Evolutionary conservation across 1,140 invertebrate species (phyloP).

Genomic region (Ooceraea biroi): DNA sequence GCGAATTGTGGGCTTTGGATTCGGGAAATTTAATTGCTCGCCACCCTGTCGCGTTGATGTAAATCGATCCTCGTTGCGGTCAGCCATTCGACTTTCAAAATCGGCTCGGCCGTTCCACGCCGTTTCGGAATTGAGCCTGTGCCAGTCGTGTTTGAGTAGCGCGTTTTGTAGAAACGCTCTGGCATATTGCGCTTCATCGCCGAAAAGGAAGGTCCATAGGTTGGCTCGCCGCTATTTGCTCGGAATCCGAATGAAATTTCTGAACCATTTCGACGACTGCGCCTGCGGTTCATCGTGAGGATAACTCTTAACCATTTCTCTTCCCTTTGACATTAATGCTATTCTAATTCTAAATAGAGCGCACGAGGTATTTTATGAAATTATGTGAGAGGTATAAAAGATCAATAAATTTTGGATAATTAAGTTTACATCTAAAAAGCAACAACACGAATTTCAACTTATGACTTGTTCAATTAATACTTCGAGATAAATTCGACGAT

Average conservation of each 20-base stretch:
- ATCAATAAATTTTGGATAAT: neutral
- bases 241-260: conserved; percentile 60
- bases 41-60: conserved; percentile 8
- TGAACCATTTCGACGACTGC: conserved; percentile 27
- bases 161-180: conserved; percentile 29
- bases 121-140: conserved; percentile 50
- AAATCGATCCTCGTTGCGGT: conserved; percentile 30
- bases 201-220: conserved; percentile 38
- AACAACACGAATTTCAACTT: neutral
- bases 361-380: neutral
- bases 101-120: conserved; percentile 41
- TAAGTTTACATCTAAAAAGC: neutral
- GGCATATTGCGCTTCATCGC: conserved; percentile 59
- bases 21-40: conserved; percentile 43
- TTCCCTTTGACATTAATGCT: neutral
- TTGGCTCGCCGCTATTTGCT: conserved; percentile 42
- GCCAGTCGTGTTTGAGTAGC: conserved; percentile 38
- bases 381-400: neutral
- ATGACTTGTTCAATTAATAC: neutral
- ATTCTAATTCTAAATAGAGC: conserved; percentile 4
- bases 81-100: conserved; percentile 47
- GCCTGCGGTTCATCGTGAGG: neutral
- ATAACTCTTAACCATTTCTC: neutral
- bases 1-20: conserved; percentile 31
- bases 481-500: neutral